A percentile compares a stretch with the other conserved stretches of the same genome.
Conservation (phyloP, 2,888 invertebrate species). For the Xestia c-nigrum region DNA sequence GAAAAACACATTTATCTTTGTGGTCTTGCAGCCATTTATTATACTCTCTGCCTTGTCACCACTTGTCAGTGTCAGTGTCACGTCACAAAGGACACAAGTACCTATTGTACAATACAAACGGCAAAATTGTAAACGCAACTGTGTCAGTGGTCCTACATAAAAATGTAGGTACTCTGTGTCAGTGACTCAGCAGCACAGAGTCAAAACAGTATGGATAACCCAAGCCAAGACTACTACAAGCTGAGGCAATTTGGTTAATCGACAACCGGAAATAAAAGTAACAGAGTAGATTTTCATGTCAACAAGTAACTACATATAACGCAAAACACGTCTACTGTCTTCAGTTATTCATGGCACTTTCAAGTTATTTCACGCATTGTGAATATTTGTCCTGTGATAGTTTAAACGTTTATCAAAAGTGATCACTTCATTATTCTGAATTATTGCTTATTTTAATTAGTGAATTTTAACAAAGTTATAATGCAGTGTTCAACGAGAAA, state of each 20-base stretch:
- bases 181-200: no score
- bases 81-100: no score
- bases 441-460: not conserved
- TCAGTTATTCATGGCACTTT: slow-evolving; percentile 23
- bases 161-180: no score
- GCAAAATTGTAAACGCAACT: no score
- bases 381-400: not conserved
- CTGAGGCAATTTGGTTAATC: not conserved
- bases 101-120: not conserved
- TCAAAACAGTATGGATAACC: no score
- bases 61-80: not conserved
- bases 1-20: not conserved
- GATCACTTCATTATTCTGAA: not conserved
- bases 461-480: slow-evolving; percentile 15
- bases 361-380: not conserved
- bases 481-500: slow-evolving; percentile 70
- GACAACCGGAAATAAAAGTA: not conserved
- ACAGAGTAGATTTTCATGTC: not conserved
- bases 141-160: no score
- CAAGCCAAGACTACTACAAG: not conserved
- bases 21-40: not conserved
- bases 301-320: not conserved
- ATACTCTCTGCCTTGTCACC: not conserved
- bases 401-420: not conserved
- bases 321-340: slow-evolving; percentile 6